Evolutionary conservation across 2,888 invertebrate species (phyloP).

Genomic region (Cerceris ruficornis): DNA sequence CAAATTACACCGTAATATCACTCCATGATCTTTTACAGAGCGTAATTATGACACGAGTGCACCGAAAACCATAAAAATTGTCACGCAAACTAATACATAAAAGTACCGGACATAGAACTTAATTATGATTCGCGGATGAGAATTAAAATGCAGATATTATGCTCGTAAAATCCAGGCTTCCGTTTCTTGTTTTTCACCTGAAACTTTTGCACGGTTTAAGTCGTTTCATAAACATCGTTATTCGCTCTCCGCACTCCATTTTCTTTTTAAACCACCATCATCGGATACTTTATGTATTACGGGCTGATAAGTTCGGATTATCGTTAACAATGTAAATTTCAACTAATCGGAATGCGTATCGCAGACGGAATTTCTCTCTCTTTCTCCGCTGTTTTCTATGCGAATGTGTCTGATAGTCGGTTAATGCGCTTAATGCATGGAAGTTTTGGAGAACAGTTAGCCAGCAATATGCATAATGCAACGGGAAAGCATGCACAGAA

Average conservation of each 20-base stretch:
- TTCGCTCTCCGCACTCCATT: neutral
- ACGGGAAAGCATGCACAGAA: conserved; percentile 3
- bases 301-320: conserved; percentile 32
- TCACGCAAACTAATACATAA: neutral
- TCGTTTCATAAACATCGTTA: neutral
- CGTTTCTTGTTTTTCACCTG: conserved; percentile 19
- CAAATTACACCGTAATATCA: too few relatives aligned
- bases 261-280: neutral
- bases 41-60: too few relatives aligned
- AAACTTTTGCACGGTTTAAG: conserved; percentile 1
- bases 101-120: neutral
- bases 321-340: conserved; percentile 28
- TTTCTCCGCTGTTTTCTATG: neutral
- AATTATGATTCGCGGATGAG: neutral
- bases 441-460: conserved; percentile 15
- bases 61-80: too few relatives aligned
- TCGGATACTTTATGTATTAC: conserved; percentile 10
- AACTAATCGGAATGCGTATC: conserved; percentile 20
- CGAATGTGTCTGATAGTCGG: conserved; percentile 4
- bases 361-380: conserved; percentile 19
- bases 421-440: conserved; percentile 11
- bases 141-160: conserved; percentile 15
- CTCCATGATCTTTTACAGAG: too few relatives aligned
- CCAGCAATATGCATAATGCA: conserved; percentile 35
- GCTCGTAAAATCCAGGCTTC: conserved; percentile 1